Evolutionary conservation across 2,797 vertebrate species (phyloP), one percentile per base, ranked within the genome.

Genomic region (Nannoperca australis): DNA sequence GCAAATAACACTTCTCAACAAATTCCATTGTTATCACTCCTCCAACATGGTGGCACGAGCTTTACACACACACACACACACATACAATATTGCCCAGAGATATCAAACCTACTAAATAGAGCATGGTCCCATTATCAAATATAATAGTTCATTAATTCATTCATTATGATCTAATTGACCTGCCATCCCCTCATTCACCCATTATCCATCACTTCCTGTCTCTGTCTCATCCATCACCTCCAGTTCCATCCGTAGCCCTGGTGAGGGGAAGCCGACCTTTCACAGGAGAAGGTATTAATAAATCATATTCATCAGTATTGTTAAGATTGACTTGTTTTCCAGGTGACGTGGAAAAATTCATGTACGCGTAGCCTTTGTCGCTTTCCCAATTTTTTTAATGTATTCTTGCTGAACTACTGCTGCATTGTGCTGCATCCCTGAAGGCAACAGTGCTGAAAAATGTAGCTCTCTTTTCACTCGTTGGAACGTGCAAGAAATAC

Each of bases 201-300:
- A 82, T 83, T 63, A 70, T 73, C 76, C 63, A 66, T 74, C 61
- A 66, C 76, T 81, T 81, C 58, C 60, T 84, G 36, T 83, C 66
- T 76, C 64, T 74, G 27, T 88, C 65, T 94, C 94, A 91, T 94
- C 90, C 91, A 95, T 97, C 94, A 95, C 95, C 95, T 97, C 95
- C 96, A 99, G 97, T 95, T 96, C 96, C 94, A 82, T 95, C 90
- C 94, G 91, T 92, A 91, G 94, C 93, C 93, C 95, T 90, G 96
- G 95, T 90, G 96, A 96, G 93, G 91, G 92, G 94, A 98, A 96
- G 94, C 95, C 94, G 90, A 95, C 96, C 92, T 95, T 97, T 95
- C 97, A 98, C 95, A 97, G 97, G 93, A 97, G 98, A 98, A 98
- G 97, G 97, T 99, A 98, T 93, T 90, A 89, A 88, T 84, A 17